A percentile compares a stretch with the other conserved stretches of the same genome.
Conservation (phyloP, 1,140 invertebrate genomes). For the Apis cerana region DNA sequence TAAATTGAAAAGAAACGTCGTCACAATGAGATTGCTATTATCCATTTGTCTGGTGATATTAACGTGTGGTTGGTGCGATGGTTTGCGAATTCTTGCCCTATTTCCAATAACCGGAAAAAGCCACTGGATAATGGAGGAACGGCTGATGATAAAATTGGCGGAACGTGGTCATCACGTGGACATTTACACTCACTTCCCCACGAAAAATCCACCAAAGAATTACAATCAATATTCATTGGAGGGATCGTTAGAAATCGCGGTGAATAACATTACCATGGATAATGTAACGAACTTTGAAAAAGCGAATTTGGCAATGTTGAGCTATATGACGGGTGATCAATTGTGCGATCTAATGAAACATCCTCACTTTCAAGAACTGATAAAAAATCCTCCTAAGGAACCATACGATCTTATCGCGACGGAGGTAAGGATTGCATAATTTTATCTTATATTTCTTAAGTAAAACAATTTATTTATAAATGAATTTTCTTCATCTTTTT, state of each 20-base stretch:
- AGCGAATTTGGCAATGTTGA: fast-evolving
- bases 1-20: no score
- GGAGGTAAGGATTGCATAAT: conserved; percentile 48
- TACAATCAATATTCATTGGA: conserved; percentile 70
- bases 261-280: conserved; percentile 18
- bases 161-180: conserved; percentile 78
- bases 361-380: conserved; percentile 29
- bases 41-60: not conserved
- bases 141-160: conserved; percentile 73
- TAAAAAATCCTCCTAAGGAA: conserved; percentile 52
- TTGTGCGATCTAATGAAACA: conserved; percentile 37
- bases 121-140: conserved; percentile 74
- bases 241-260: conserved; percentile 30
- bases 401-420: conserved; percentile 61
- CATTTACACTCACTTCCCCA: conserved; percentile 75
- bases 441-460: not conserved
- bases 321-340: not conserved
- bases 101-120: conserved; percentile 75
- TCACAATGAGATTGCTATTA: conserved; percentile 7
- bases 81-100: conserved; percentile 69
- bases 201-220: conserved; percentile 70
- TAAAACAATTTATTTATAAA: no score
- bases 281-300: not conserved
- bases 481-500: not conserved
- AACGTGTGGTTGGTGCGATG: conserved; percentile 3